Conservation (phyloP, 2,888 invertebrate species). For the Zhuqinia jingwanae region DNA sequence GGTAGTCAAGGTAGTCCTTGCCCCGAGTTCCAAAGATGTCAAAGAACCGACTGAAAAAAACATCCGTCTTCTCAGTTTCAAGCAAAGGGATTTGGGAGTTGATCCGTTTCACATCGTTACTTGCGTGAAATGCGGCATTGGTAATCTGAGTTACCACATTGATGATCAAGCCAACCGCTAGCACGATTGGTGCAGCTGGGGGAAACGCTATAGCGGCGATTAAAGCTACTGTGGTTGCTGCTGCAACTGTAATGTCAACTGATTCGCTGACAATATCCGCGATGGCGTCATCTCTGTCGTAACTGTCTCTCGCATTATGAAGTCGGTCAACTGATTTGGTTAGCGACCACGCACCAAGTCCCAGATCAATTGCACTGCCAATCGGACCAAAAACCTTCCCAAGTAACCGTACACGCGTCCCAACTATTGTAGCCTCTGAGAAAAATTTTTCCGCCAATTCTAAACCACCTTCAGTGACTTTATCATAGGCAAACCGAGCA, state of each 20-base stretch:
- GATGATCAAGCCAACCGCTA: conserved; percentile 22
- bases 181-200: conserved; percentile 26
- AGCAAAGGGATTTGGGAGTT: conserved; percentile 44
- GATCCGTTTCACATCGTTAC: conserved; percentile 43
- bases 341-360: conserved; percentile 16
- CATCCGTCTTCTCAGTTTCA: conserved; percentile 28
- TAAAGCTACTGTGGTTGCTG: not conserved
- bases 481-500: conserved; percentile 48
- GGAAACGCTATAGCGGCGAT: conserved; percentile 58
- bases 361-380: conserved; percentile 37
- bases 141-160: not conserved
- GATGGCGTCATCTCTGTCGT: conserved; percentile 68
- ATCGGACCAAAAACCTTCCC: conserved; percentile 48
- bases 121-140: conserved; percentile 14
- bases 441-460: not conserved
- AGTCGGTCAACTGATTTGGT: conserved; percentile 7
- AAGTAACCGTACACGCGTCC: conserved; percentile 4
- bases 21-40: conserved; percentile 26
- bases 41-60: conserved; percentile 16
- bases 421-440: conserved; percentile 9
- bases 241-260: conserved; percentile 55
- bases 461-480: not conserved
- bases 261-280: conserved; percentile 63
- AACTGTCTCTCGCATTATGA: conserved; percentile 3
- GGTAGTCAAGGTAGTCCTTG: conserved; percentile 51